A percentile compares a stretch with the other conserved stretches of the same genome.
These are phyloP conservation scores for Cetonia aurata DNA, from an alignment of 2,888 invertebrate genomes.

Conservation along the genomic window DNA sequence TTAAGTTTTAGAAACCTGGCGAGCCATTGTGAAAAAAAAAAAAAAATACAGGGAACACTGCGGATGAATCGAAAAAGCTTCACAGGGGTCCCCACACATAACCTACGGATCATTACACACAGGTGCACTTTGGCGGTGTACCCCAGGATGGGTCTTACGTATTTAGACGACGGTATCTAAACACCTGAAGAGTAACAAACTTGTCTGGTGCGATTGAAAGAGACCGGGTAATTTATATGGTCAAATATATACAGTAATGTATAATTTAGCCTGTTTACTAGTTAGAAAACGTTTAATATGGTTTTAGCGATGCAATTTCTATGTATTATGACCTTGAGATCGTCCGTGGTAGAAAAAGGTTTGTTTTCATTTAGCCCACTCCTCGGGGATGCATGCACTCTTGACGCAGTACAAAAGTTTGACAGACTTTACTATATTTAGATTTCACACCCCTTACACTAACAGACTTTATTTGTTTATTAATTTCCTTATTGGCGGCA, in stretches of 20 bases:
- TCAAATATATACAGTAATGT: too few relatives aligned
- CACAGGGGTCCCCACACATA: constrained; percentile 62
- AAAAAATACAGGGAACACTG: constrained; percentile 52
- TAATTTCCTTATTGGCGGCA: constrained; percentile 29
- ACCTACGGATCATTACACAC: constrained; percentile 65
- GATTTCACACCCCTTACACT: constrained; percentile 41
- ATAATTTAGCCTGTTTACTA: too few relatives aligned
- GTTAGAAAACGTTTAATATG: too few relatives aligned
- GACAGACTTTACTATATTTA: constrained; percentile 41
- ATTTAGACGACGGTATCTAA: too few relatives aligned
- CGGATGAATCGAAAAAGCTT: constrained; percentile 59
- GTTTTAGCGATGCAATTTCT: too few relatives aligned
- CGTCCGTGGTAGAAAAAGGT: constrained; percentile 47
- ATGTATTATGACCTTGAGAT: too few relatives aligned
- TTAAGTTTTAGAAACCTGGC: constrained; percentile 51
- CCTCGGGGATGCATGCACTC: neutral
- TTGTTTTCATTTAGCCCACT: constrained; percentile 59
- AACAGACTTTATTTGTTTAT: constrained; percentile 42
- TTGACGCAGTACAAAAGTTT: constrained; percentile 48
- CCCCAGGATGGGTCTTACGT: too few relatives aligned
- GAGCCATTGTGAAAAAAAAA: constrained; percentile 52
- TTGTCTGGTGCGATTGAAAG: neutral
- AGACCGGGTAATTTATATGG: too few relatives aligned
- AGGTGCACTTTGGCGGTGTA: constrained; percentile 58
- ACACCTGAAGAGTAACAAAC: constrained; percentile 18